Evolutionary conservation across 2,797 vertebrate species (phyloP).

Genomic region (Lindbergichthys nudifrons): DNA sequence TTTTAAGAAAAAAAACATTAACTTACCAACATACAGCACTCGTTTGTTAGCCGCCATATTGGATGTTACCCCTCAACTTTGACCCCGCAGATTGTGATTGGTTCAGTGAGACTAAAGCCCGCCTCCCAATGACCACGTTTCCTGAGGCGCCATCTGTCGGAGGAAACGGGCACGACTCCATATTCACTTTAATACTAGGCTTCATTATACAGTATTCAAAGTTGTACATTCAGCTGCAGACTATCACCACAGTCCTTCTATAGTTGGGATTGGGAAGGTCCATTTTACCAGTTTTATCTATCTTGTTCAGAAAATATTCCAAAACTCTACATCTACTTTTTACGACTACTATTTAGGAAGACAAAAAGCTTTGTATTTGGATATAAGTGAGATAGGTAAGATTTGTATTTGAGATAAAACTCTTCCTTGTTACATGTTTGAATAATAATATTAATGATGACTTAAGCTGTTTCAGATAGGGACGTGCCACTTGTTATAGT

Average conservation of each 20-base stretch:
- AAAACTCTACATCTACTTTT: neutral
- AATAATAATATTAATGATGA: neutral
- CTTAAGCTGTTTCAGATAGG: too few species aligned
- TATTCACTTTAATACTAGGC: neutral
- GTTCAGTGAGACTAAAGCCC: conserved; percentile 37
- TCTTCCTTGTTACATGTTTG: neutral
- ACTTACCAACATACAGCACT: conserved; percentile 94
- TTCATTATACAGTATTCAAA: neutral
- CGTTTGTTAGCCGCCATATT: conserved; percentile 93
- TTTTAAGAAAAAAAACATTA: neutral
- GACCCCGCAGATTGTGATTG: conserved; percentile 62
- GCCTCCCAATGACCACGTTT: neutral
- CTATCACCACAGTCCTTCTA: neutral
- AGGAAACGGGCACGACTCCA: neutral
- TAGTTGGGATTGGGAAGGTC: neutral
- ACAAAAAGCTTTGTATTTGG: neutral
- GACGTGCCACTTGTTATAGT: too few species aligned
- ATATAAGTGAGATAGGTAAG: neutral
- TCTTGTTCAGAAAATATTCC: neutral
- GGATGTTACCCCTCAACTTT: conserved; percentile 71
- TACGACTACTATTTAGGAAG: neutral
- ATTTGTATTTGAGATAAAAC: neutral
- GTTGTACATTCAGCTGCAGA: neutral
- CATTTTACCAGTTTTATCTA: neutral
- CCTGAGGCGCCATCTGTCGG: conserved; percentile 40